Percentiles rank a stretch among this genome's conserved stretches.
Conservation (phyloP, 2,113 vertebrate genomes). For the Symphodus melops region DNA sequence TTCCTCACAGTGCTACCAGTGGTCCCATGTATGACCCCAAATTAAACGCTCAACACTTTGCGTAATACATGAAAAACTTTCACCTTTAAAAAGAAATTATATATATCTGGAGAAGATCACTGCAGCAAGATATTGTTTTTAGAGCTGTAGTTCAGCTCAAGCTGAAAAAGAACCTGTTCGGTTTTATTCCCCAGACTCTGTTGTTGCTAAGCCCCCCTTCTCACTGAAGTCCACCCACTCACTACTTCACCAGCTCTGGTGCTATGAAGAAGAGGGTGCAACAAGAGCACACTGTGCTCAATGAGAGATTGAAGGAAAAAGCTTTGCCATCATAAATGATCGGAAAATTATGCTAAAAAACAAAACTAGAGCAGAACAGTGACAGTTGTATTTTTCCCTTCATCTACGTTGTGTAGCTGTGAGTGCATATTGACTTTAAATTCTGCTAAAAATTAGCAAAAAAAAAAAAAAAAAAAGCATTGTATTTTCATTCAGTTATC, state of each 20-base stretch:
- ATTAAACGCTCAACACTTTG: neutral
- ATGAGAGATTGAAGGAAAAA: neutral
- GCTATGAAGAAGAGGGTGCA: slow-evolving; percentile 16
- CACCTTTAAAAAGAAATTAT: no score
- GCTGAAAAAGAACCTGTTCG: neutral
- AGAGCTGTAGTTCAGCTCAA: neutral
- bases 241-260: slow-evolving; percentile 34
- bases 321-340: neutral
- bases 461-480: neutral
- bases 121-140: neutral
- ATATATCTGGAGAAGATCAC: neutral
- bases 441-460: neutral
- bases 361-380: no score
- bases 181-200: slow-evolving; percentile 18
- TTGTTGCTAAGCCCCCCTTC: slow-evolving; percentile 5
- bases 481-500: no score
- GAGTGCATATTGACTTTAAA: neutral
- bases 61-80: neutral
- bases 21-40: neutral
- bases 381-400: neutral
- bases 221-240: slow-evolving; percentile 56
- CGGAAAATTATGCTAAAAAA: neutral
- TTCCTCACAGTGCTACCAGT: neutral
- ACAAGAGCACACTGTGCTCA: neutral
- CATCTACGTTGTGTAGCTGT: neutral